These are phyloP conservation scores for Leistus spinibarbis DNA, from an alignment of 2,888 invertebrate species.

Conservation along the genomic window DNA sequence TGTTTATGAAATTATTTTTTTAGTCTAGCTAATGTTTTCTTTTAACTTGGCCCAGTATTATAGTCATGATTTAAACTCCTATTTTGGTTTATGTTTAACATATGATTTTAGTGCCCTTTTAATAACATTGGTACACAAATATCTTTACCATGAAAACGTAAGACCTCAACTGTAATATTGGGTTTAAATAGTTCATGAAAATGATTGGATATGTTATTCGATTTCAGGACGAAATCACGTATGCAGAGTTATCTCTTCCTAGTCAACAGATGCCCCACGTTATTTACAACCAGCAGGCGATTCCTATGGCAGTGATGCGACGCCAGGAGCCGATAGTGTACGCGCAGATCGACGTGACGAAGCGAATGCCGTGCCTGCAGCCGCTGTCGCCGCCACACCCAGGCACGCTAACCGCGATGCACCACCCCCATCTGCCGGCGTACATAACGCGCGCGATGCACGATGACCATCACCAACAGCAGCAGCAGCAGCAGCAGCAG, in stretches of 20 bases:
- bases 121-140: too few species aligned
- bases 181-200: too few species aligned
- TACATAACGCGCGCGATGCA: constrained; percentile 52
- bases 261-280: constrained; percentile 56
- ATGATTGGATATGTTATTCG: too few species aligned
- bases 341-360: constrained; percentile 61
- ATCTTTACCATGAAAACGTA: too few species aligned
- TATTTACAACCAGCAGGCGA: constrained; percentile 56
- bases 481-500: constrained; percentile 41
- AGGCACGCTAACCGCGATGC: constrained; percentile 55
- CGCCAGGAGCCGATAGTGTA: constrained; percentile 62
- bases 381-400: constrained; percentile 55
- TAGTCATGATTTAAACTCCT: too few species aligned
- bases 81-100: too few species aligned
- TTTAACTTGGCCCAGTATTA: too few species aligned
- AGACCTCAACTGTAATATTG: too few species aligned
- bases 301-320: constrained; percentile 56
- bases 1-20: too few species aligned
- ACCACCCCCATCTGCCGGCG: constrained; percentile 52
- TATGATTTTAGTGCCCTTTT: too few species aligned
- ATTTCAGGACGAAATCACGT: constrained; percentile 60
- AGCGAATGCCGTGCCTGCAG: constrained; percentile 50
- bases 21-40: too few species aligned
- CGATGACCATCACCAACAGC: constrained; percentile 48
- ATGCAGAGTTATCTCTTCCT: constrained; percentile 62